Evolutionary conservation across 2,888 invertebrate species (phyloP).

Genomic region (Ochropacha duplaris): DNA sequence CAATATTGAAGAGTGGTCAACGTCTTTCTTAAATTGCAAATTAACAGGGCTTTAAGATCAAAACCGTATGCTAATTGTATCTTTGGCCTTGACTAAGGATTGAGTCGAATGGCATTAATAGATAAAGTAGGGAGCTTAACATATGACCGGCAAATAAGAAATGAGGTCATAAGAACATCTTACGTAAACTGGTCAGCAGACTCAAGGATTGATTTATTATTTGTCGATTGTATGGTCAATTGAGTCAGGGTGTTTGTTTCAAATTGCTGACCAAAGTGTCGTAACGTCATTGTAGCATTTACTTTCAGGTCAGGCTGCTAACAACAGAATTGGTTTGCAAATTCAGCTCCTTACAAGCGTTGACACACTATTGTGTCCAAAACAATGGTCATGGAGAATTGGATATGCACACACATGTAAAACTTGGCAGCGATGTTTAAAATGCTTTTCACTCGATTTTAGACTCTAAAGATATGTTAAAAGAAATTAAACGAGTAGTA

Average conservation of each 20-base stretch:
- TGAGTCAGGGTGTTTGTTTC: neutral
- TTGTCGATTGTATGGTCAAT: neutral
- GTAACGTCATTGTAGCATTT: conserved; percentile 14
- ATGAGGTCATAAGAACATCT: conserved; percentile 1
- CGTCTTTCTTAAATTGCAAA: neutral
- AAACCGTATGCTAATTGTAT: neutral
- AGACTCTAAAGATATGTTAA: conserved; percentile 14
- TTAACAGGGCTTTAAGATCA: neutral
- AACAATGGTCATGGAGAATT: conserved; percentile 42
- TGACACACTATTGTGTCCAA: conserved; percentile 49
- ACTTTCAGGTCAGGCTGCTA: conserved; percentile 25
- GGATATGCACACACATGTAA: conserved; percentile 20
- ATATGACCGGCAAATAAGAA: neutral
- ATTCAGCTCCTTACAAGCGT: conserved; percentile 39
- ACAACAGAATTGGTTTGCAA: conserved; percentile 39
- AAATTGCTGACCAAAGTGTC: conserved; percentile 4
- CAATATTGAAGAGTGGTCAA: neutral
- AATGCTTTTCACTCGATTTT: conserved; percentile 15
- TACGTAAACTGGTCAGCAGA: neutral
- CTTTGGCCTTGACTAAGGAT: too few relatives aligned
- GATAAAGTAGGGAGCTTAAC: neutral
- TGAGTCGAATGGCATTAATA: neutral
- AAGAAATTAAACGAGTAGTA: conserved; percentile 13
- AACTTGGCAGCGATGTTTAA: conserved; percentile 13
- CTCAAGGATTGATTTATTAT: conserved; percentile 2